Base-by-base conservation (phyloP, 1,140 invertebrate genomes). In the Cephus cinctus region DNA sequence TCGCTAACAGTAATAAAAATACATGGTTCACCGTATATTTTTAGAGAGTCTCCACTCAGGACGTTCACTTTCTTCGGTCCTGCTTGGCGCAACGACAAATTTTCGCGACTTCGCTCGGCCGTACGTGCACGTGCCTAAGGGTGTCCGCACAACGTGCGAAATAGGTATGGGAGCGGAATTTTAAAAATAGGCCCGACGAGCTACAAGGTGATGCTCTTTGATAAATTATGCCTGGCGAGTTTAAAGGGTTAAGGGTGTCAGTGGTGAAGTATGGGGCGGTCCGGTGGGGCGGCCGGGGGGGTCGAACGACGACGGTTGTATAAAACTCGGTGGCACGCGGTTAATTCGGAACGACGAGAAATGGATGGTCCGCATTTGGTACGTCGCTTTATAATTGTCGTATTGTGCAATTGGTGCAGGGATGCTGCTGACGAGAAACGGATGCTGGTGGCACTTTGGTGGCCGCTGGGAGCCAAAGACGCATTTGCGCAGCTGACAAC, bases 1-100 rank as follows among this genome's bases (percentile, higher is more conserved):
- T n/a, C n/a, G n/a, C n/a, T n/a, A n/a, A n/a, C 3, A 36, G 34
- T 36, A 12, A 36, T 12, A 36, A 39, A 46, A 32, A 38, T 20
- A 21, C n/a, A 43, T 20, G 12, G 34, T 15, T 15, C n/a, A 31
- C 14, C 43, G 43, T 38, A 65, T 71, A 72, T 72, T 73, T 73
- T 73, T 73, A 71, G 68, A 61, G 60, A 40, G 48, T 56, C 59
- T 36, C 6, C 6, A n/a, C n/a, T 62, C 61, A 42, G 49, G 42
- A 44, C 49, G 32, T 51, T 45, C 42, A 51, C 49, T 51, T 51
- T n/a, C n/a, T n/a, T 44, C 35, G 22, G 42, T 27, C 45, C 41
- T 51, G n/a, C n/a, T 51, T 51, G 49, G 49, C 49, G 21, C 42
- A 51, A 51, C 49, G 49, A 51, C 49, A 51, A 51, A 34, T 45